Evolutionary conservation across 1,140 invertebrate genomes (phyloP), one percentile per base, ranked within the genome.

Genomic region (Drosophila ogumai): DNA sequence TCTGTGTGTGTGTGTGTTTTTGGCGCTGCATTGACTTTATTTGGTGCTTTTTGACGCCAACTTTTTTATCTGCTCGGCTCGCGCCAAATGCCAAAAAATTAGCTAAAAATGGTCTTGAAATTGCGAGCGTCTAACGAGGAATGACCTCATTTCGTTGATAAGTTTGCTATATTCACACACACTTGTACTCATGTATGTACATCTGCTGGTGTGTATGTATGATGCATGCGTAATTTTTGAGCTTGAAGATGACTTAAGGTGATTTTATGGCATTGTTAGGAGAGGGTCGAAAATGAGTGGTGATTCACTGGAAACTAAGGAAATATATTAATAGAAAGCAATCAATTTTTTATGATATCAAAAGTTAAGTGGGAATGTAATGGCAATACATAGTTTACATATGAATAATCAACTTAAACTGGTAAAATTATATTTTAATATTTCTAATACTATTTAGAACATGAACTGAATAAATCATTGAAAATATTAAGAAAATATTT

Each of bases 131-230:
- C 75, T 77, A 77, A 77, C 75, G 76, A 88, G 84, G 46, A 84
- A 87, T 87, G 82, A 87, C 82, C 82, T 87, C 82, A 87, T 86
- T 86, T 64, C 55, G 63, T 49, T 76, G 73, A 77, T 77, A 77
- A 77, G 63, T 76, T 67, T n/a, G 55, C 41, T 40, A 55, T 19
- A 17, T 64, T 54, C 50, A 54, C 58, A 58, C 15, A 72, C 54
- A 59, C 63, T 54, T 47, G 19, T 43, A 44, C 15, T 22, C 44
- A 19, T 32, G n/a, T 49, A 19, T 31, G 19, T 43, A 54, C 17
- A 31, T 55, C 41, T 41, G 25, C 19, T n/a, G 44, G 46, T 32
- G 28, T 67, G 49, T 66, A 34, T 55, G 44, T 63, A 43, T 55
- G 49, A 58, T 81, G 79, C 71, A 81, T 76, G 81, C 77, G 61